Conservation (phyloP, 2,797 vertebrate genomes). For the Erpetoichthys calabaricus region DNA sequence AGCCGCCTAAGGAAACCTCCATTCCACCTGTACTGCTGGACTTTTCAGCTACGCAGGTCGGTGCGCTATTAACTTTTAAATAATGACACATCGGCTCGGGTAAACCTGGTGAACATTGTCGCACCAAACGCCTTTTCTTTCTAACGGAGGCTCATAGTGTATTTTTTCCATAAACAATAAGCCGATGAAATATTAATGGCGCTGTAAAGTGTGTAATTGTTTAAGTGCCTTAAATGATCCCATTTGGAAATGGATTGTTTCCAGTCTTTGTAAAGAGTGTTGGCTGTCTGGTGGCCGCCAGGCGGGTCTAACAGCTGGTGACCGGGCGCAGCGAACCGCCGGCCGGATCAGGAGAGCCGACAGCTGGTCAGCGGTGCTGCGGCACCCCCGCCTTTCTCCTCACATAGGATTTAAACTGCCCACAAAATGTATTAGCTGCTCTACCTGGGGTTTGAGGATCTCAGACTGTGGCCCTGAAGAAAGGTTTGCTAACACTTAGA, state of each 20-base stretch:
- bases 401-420: conserved; percentile 26
- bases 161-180: conserved; percentile 52
- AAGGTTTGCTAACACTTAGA: conserved; percentile 61
- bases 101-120: not conserved
- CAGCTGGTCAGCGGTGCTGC: conserved; percentile 78
- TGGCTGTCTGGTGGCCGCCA: conserved; percentile 55
- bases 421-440: conserved; percentile 24
- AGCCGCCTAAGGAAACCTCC: too few relatives aligned
- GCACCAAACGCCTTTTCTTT: conserved; percentile 14
- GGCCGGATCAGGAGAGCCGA: conserved; percentile 49
- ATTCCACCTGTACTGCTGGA: too few relatives aligned
- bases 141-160: conserved; percentile 31
- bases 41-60: too few relatives aligned
- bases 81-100: conserved; percentile 1
- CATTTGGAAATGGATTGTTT: conserved; percentile 73
- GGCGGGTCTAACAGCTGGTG: conserved; percentile 77
- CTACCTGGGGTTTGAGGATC: conserved; percentile 43
- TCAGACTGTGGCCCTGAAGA: conserved; percentile 42
- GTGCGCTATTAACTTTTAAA: not conserved
- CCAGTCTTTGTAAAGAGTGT: conserved; percentile 50
- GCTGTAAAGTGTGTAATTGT: conserved; percentile 59
- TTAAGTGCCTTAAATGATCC: conserved; percentile 79
- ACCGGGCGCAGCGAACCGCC: conserved; percentile 60
- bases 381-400: conserved; percentile 11
- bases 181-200: conserved; percentile 66